phyloP scores from a whole-genome alignment of 2,113 vertebrate species.

The Ictidomys tridecemlineatus region DNA sequence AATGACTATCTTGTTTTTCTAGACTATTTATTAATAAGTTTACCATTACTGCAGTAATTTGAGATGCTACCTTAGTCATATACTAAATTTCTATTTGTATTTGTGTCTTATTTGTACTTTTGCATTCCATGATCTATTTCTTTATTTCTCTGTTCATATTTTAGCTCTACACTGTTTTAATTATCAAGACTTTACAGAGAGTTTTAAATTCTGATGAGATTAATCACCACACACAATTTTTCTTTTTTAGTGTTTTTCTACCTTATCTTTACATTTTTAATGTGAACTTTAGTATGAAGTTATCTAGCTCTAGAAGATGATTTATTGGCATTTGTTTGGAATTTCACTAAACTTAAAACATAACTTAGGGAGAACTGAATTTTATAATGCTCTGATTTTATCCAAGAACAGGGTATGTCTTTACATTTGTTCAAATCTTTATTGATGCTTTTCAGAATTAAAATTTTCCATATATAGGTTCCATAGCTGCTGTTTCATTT shows the following conservation, averaged over 20 bases:
- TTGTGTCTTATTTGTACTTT: background rate
- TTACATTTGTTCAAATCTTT: slow-evolving; percentile 18
- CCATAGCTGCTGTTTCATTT: background rate
- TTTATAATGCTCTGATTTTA: slow-evolving; percentile 1
- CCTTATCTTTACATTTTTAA: background rate
- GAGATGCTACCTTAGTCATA: slow-evolving; percentile 7
- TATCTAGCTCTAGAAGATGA: background rate
- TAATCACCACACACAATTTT: background rate
- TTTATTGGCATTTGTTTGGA: background rate
- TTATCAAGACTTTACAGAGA: background rate
- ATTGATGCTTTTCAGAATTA: background rate
- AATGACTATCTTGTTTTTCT: background rate
- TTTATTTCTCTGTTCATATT: slow-evolving; percentile 8
- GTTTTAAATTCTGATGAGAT: slow-evolving; percentile 44
- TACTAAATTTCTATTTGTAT: background rate
- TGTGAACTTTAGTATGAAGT: slow-evolving; percentile 24
- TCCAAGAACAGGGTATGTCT: background rate
- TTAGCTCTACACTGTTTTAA: slow-evolving; percentile 20
- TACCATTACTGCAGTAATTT: background rate
- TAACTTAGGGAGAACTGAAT: slow-evolving; percentile 3
- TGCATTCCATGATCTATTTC: slow-evolving; percentile 5
- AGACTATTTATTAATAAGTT: slow-evolving; percentile 57
- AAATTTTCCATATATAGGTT: background rate
- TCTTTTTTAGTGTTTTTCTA: background rate
- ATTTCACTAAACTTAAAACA: slow-evolving; percentile 7